phyloP scores from a whole-genome alignment of 2,888 invertebrate species.

The Gandaritis pyraliata region DNA sequence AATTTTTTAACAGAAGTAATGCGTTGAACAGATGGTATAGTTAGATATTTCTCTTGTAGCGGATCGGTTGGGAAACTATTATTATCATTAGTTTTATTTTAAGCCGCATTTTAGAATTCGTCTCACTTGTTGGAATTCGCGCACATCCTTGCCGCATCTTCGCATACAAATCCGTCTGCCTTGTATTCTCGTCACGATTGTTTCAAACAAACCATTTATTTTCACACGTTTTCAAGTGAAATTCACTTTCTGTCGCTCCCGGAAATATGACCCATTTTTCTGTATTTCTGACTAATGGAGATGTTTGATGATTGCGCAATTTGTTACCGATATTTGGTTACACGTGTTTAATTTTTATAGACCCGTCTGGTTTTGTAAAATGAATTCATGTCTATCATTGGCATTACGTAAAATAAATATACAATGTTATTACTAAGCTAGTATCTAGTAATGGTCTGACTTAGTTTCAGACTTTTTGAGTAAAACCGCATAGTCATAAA shows the following conservation, averaged over 20 bases:
- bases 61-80: no score
- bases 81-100: neutral
- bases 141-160: slow-evolving; percentile 15
- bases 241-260: slow-evolving; percentile 70
- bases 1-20: no score
- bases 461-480: no score
- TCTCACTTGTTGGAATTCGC: slow-evolving; percentile 16
- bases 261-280: slow-evolving; percentile 42
- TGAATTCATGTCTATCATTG: no score
- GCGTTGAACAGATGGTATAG: no score
- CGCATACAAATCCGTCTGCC: slow-evolving; percentile 27
- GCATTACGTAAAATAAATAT: no score
- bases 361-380: slow-evolving; percentile 3
- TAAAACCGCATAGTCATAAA: no score
- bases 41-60: no score
- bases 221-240: slow-evolving; percentile 68
- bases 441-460: no score
- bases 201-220: slow-evolving; percentile 54
- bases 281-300: slow-evolving; percentile 42
- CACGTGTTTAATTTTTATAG: slow-evolving; percentile 7
- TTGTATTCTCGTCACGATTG: slow-evolving; percentile 24
- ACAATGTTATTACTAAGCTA: no score
- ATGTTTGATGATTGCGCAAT: slow-evolving; percentile 19
- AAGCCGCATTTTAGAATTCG: slow-evolving; percentile 9
- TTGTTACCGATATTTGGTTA: slow-evolving; percentile 3